These are phyloP conservation scores for Drosophila monieri DNA, from an alignment of 2,888 invertebrate species.

Conservation along the genomic window DNA sequence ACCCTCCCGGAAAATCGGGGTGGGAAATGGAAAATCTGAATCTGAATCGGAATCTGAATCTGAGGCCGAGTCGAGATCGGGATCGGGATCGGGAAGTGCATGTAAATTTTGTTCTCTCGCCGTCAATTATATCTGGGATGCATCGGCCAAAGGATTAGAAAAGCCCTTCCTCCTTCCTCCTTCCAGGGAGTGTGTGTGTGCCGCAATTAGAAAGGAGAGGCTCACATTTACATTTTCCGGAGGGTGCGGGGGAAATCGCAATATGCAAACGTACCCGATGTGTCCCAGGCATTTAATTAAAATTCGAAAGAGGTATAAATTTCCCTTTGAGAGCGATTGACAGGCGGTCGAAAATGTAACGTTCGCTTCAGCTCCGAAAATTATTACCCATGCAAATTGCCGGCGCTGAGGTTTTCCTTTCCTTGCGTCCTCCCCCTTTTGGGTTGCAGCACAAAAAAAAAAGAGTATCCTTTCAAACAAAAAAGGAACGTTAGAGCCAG, in stretches of 20 bases:
- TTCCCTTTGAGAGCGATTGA: conserved; percentile 74
- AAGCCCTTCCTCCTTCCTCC: conserved; percentile 38
- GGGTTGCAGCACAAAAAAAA: not conserved
- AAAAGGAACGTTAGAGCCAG: conserved; percentile 1
- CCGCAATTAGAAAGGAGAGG: conserved; percentile 74
- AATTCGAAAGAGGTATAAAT: conserved; percentile 76
- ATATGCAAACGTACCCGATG: conserved; percentile 67
- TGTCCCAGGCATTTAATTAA: conserved; percentile 76
- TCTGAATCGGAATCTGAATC: conserved; percentile 13
- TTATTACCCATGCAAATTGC: conserved; percentile 79
- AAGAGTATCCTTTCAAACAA: not conserved
- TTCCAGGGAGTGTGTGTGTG: conserved; percentile 35
- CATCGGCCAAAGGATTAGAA: conserved; percentile 62
- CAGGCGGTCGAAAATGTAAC: conserved; percentile 67
- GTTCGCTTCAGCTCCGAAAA: conserved; percentile 54
- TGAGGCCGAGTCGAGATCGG: too few relatives aligned
- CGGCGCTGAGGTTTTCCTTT: conserved; percentile 31
- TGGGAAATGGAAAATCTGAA: conserved; percentile 16
- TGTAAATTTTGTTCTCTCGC: conserved; percentile 63
- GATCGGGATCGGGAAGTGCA: conserved; percentile 39
- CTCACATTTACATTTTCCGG: conserved; percentile 58
- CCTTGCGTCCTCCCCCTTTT: conserved; percentile 1
- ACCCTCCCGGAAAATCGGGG: conserved; percentile 9
- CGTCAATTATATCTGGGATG: conserved; percentile 75
- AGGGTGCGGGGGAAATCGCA: conserved; percentile 59